These are phyloP conservation scores for Chymomyza fuscimana DNA, from an alignment of 2,888 invertebrate genomes.

Conservation along the genomic window DNA sequence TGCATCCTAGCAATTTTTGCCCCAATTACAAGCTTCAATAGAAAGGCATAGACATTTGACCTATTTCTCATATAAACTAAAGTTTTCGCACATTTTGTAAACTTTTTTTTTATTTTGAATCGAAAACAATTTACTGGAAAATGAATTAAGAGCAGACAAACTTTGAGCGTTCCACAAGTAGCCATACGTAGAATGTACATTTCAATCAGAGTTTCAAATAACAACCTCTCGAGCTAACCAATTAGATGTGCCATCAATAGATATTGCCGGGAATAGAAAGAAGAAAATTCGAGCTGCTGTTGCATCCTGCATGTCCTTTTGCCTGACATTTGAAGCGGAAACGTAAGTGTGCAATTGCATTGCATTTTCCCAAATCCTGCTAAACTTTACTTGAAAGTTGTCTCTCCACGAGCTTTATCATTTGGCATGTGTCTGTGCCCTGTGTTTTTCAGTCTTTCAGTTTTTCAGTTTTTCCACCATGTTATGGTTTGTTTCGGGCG, in stretches of 20 bases:
- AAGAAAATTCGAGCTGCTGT: conserved; percentile 19
- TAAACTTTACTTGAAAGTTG: conserved; percentile 54
- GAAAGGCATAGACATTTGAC: neutral
- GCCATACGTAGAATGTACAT: conserved; percentile 31
- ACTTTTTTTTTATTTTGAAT: neutral
- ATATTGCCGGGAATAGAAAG: conserved; percentile 5
- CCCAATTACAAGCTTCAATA: neutral
- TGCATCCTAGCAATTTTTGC: neutral
- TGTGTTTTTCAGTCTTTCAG: conserved; percentile 24
- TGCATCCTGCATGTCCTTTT: conserved; percentile 24
- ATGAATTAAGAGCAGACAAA: conserved; percentile 54
- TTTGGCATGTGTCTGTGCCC: conserved; percentile 5
- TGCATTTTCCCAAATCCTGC: conserved; percentile 49
- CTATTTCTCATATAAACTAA: neutral
- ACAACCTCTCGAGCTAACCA: conserved; percentile 31
- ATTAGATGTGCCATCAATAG: conserved; percentile 32
- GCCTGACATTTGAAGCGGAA: conserved; percentile 57
- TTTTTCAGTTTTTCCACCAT: conserved; percentile 35
- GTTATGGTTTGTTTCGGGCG: conserved; percentile 14
- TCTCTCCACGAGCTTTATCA: conserved; percentile 32
- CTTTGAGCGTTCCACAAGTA: conserved; percentile 34
- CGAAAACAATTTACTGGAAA: conserved; percentile 59
- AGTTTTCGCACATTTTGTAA: neutral
- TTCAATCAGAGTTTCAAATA: conserved; percentile 62
- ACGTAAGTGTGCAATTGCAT: conserved; percentile 65